Evolutionary conservation across 1,140 invertebrate species (phyloP), one percentile per base, ranked within the genome.

Genomic region (Drosophila sucinea): DNA sequence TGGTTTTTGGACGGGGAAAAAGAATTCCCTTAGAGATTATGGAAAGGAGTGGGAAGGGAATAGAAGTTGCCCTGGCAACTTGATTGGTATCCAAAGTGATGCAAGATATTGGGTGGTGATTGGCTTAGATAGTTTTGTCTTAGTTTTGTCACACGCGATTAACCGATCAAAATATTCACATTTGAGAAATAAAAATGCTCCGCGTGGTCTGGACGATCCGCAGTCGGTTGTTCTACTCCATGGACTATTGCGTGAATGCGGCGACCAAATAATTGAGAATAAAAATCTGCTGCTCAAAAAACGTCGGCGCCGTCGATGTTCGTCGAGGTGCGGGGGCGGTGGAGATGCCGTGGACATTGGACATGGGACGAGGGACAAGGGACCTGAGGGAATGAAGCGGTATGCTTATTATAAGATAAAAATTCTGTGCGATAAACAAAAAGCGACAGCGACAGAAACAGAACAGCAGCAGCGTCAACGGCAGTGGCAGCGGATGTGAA

Each of bases 371-470:
- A 25, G 29, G 66, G 25, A 47, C 17, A 35, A 44, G 44, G 44
- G 64, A 67, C 40, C 35, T 38, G 35, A 67, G 62, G 69, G 38
- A 74, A 27, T 65, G 60, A 57, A 69, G 60, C 71, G 67, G 73
- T 72, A 73, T 81, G 79, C 90, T 91, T 91, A 91, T 90, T 91
- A 91, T 91, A 77, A 86, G 79, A 81, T 91, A 85, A 90, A 91
- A 91, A 86, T 86, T 66, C 64, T 82, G 67, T 77, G 61, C 67
- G 77, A 77, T 86, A 76, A 85, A 86, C 76, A 90, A 91, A 80
- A 89, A 67, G 73, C 75, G 73, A 64, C 64, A 73, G 67, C 70
- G 57, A 41, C 67, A 40, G 65, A 41, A 57, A 27, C 62, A 10
- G 27, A 25, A 11, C 70, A 38, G 33, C 41, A 41, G 32, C 61